Evolutionary conservation across 2,113 vertebrate species (phyloP), one percentile per base, ranked within the genome.

Genomic region (Cynopterus brachyotis): DNA sequence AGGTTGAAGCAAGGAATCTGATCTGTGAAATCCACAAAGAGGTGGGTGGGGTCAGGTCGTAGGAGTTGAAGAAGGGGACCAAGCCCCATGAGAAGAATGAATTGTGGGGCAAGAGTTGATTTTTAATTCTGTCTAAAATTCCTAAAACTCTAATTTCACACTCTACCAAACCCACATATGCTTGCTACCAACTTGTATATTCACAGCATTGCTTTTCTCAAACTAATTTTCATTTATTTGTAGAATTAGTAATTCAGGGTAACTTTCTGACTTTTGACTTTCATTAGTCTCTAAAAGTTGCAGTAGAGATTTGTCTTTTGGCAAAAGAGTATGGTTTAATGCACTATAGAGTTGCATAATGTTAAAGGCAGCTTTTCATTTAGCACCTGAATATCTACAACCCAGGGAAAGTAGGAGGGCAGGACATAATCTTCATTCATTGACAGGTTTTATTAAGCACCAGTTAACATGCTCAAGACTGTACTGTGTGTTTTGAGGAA

Each of bases 261-360:
- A 26, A 81, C 50, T 89, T 62, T 80, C 47, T 81, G 32, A 47
- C 35, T 92, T 67, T 40, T 22, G 62, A 16, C 24, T 95, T 91
- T 91, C n/a, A 92, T 0, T 35, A n/a, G 11, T 75, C 67, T 85
- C n/a, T 78, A 22, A 45, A 86, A 95, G 35, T 80, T 82, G 50
- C 19, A 91, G 42, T 78, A 86, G 66, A 89, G 83, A 45, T 20
- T 96, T 57, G 70, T 32, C 76, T 91, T 88, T 96, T 67, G 60
- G 24, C 76, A 80, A 55, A 85, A 64, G 11, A 72, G 45, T 50
- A 78, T 26, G 47, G 9, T 73, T 75, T 69, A 35, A 55, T 76
- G 9, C 70, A 59, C 45, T 67, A 1, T 42, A 32, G 64, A 66
- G 5, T 45, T 2, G 0, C 53, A 5, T 28, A 32, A 55, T 47